Base-by-base conservation (phyloP, 2,113 vertebrate species). In the Motacilla alba region DNA sequence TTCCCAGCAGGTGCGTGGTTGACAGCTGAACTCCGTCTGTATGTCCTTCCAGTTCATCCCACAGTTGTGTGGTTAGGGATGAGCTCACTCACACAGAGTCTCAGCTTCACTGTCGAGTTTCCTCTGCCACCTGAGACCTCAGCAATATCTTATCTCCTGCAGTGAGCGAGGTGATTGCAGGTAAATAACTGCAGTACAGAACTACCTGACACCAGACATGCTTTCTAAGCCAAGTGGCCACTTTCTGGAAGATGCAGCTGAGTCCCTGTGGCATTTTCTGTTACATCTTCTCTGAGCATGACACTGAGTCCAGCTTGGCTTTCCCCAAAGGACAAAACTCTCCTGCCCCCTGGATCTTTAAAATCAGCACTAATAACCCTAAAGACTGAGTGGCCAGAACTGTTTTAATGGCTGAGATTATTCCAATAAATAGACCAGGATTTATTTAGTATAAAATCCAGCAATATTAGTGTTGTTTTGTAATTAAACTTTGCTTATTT, bases 41-140 rank as follows among this genome's bases (percentile, higher is more conserved):
- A 2, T 73, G 74, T 43, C 30, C 41, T 35, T 20, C 7, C 35
- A 13, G 27, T 41, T 52, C 4, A 21, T 43, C 24, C 35, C 28
- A 2, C 18, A 15, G 24, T 2, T 31, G 24, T 13, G 1, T 6
- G 9, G 8, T 31, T 13, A 7, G 7, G 3, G 55, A 3, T 39
- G 4, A 9, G 14, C 31, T 66, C 14, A 0, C 24, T 64, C 3
- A 0, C 13, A 3, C 41, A 2, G 5, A 14, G 37, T 12, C 53
- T 83, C 26, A 31, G 20, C 3, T 74, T 63, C 9, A 1, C 33
- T 26, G 16, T 30, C 1, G 22, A 46, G 44, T 62, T 83, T 33
- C 35, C 26, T 22, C 31, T 52, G 58, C 46, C 11, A 0, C 4
- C 0, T 12, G 28, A 66, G 37, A 18, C 10, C 6, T 47, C 47